Evolutionary conservation across 2,888 invertebrate genomes (phyloP).

Genomic region (Drosophila kokeensis): DNA sequence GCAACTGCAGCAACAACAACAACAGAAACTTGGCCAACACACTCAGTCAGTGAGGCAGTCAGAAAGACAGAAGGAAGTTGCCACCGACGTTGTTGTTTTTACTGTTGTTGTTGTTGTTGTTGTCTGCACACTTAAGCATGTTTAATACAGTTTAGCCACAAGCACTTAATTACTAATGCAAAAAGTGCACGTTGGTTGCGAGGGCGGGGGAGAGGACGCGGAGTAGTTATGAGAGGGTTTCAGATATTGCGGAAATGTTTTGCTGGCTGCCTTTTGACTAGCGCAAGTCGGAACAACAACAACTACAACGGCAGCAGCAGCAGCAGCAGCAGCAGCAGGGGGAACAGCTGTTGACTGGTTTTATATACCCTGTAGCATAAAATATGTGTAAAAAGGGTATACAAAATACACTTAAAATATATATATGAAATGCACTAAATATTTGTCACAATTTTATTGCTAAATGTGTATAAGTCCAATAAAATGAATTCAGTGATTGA

Average conservation of each 20-base stretch:
- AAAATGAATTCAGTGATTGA: neutral
- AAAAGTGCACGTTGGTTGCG: conserved; percentile 6
- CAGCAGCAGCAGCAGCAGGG: conserved; percentile 7
- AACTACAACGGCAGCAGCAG: conserved; percentile 4
- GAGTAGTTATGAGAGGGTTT: conserved; percentile 41
- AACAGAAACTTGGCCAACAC: conserved; percentile 21
- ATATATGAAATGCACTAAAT: neutral
- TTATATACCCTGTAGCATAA: conserved; percentile 5
- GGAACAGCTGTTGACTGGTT: conserved; percentile 44
- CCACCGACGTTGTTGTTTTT: conserved; percentile 48
- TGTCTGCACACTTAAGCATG: conserved; percentile 83
- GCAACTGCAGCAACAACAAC: conserved; percentile 18
- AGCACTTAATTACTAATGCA: conserved; percentile 83
- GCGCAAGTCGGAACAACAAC: conserved; percentile 17
- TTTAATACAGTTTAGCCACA: conserved; percentile 85
- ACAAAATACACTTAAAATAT: neutral
- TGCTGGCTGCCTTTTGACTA: conserved; percentile 59
- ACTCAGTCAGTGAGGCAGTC: conserved; percentile 39
- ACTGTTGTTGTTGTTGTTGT: conserved; percentile 10
- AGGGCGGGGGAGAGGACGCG: neutral
- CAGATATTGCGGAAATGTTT: conserved; percentile 77
- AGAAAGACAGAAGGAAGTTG: conserved; percentile 61
- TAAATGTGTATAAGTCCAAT: neutral
- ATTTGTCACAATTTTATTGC: neutral
- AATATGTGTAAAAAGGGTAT: neutral